Evolutionary conservation across 2,888 invertebrate genomes (phyloP).

Genomic region (Parnassius glacialis): DNA sequence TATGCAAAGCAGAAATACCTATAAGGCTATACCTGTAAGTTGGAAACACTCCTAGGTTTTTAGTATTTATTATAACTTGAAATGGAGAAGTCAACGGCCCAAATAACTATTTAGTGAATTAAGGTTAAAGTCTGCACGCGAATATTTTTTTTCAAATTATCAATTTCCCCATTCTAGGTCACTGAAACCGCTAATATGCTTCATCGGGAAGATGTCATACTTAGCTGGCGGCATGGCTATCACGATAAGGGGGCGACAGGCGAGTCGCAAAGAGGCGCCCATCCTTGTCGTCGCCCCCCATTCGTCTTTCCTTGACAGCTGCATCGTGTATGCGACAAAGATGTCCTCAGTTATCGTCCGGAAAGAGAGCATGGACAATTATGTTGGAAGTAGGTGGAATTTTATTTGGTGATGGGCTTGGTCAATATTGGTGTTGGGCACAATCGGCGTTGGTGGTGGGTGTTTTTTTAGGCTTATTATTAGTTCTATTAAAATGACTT

Average conservation of each 20-base stretch:
- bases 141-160: constrained; percentile 1
- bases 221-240: constrained; percentile 89
- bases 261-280: constrained; percentile 88
- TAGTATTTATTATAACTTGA: no score
- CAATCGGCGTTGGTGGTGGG: constrained; percentile 23
- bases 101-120: neutral
- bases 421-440: constrained; percentile 30
- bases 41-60: no score
- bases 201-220: constrained; percentile 87
- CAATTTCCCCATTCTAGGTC: constrained; percentile 61
- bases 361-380: constrained; percentile 89
- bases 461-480: constrained; percentile 9
- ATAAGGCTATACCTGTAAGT: no score
- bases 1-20: no score
- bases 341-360: constrained; percentile 92
- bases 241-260: constrained; percentile 88
- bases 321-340: constrained; percentile 90
- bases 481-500: constrained; percentile 8
- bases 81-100: no score
- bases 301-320: constrained; percentile 93
- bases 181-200: constrained; percentile 84
- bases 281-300: constrained; percentile 94
- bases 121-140: neutral
- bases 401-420: constrained; percentile 32
- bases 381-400: constrained; percentile 90